Percentiles rank a stretch among this genome's conserved stretches.
Evolutionary conservation across 2,888 invertebrate species (phyloP).

Genomic region (Desoria tigrina): DNA sequence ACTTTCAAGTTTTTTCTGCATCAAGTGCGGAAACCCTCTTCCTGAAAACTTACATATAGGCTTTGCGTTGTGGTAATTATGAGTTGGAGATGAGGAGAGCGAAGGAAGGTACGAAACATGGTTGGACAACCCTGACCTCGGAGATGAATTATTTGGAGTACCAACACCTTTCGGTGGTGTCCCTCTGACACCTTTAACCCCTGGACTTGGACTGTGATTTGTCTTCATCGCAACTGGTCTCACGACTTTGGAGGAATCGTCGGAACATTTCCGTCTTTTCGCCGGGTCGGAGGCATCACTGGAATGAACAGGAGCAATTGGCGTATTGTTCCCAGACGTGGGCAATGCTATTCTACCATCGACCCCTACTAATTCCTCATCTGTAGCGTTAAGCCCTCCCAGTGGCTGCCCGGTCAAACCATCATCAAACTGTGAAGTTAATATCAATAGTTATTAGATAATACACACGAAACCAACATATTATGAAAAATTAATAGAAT

Average conservation of each 20-base stretch:
- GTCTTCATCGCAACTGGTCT: conserved; percentile 78
- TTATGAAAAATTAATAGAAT: not conserved
- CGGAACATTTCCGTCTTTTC: conserved; percentile 55
- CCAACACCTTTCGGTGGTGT: conserved; percentile 52
- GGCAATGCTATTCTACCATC: conserved; percentile 81
- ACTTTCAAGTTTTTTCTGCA: too few relatives aligned
- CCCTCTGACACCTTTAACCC: conserved; percentile 48
- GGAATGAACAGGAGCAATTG: conserved; percentile 68
- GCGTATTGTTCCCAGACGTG: conserved; percentile 75
- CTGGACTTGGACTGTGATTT: conserved; percentile 60
- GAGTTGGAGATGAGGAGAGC: conserved; percentile 53
- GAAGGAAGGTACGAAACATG: conserved; percentile 55
- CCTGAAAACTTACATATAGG: conserved; percentile 49
- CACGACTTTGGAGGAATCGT: conserved; percentile 64
- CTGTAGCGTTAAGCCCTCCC: conserved; percentile 35
- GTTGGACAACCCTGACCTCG: conserved; percentile 58
- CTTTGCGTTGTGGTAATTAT: conserved; percentile 52
- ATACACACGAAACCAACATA: not conserved
- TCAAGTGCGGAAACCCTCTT: too few relatives aligned
- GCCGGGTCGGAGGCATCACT: conserved; percentile 63
- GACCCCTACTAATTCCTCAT: conserved; percentile 66
- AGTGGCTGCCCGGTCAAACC: conserved; percentile 48
- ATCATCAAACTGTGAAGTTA: conserved; percentile 41
- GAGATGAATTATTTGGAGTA: conserved; percentile 60
- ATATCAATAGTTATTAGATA: conserved; percentile 10